A percentile compares a stretch with the other conserved stretches of the same genome.
phyloP scores from a whole-genome alignment of 2,797 vertebrate species.

The Glyptemys insculpta region DNA sequence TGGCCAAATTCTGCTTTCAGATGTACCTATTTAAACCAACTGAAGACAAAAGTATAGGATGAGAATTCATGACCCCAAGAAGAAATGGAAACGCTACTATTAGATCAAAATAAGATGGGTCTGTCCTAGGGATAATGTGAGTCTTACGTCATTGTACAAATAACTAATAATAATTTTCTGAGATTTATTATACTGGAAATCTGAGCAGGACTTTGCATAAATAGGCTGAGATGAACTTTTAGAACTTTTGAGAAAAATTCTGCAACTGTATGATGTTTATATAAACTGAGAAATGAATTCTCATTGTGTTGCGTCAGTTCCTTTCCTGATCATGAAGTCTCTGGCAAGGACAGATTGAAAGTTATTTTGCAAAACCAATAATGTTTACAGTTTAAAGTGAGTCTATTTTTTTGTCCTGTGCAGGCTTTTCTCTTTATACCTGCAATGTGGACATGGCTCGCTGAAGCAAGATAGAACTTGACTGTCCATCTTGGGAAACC shows the following conservation, averaged over 20 bases:
- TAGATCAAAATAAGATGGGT: neutral
- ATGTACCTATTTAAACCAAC: neutral
- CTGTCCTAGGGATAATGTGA: neutral
- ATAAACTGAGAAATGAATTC: neutral
- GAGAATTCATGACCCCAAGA: neutral
- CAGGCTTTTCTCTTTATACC: neutral
- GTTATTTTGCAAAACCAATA: neutral
- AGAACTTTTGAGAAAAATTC: neutral
- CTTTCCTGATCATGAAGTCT: neutral
- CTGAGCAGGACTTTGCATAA: accelerated
- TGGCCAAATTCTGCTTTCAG: neutral
- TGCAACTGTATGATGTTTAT: neutral
- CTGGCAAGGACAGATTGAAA: neutral
- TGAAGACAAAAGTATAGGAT: neutral
- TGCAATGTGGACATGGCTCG: neutral
- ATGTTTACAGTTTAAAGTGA: neutral
- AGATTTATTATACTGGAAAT: neutral
- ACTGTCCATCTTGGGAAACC: neutral
- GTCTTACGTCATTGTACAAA: neutral
- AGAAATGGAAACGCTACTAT: neutral
- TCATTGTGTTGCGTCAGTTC: neutral
- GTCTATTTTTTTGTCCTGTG: neutral
- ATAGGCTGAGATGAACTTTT: neutral
- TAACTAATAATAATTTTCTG: neutral
- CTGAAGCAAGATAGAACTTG: neutral